These are phyloP conservation scores for Pyrgus malvae DNA, from an alignment of 2,888 invertebrate species.

Conservation along the genomic window DNA sequence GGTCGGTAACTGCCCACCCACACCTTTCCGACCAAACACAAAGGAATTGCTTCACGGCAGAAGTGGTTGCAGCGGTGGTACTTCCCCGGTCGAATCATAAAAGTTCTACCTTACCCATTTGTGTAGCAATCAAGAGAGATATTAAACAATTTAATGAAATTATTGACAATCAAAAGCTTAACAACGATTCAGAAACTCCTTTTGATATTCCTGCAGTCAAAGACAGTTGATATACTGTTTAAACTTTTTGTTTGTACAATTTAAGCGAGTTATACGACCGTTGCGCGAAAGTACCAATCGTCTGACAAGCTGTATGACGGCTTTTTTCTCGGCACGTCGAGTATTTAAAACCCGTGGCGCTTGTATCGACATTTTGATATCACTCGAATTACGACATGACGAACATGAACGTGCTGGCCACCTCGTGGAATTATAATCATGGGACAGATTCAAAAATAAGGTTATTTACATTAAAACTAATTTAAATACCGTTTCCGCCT, in stretches of 20 bases:
- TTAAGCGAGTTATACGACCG: constrained; percentile 5
- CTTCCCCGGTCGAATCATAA: too few species aligned
- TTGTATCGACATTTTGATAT: constrained; percentile 11
- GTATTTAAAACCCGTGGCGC: constrained; percentile 5
- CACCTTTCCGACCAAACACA: too few species aligned
- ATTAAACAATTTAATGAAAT: too few species aligned
- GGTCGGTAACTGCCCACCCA: too few species aligned
- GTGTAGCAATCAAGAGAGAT: too few species aligned
- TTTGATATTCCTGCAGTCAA: background rate
- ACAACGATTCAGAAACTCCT: background rate
- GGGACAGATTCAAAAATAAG: too few species aligned
- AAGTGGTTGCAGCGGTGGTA: too few species aligned
- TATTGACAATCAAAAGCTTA: background rate
- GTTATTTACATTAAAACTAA: too few species aligned
- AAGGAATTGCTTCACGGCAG: too few species aligned
- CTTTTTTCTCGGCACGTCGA: constrained; percentile 7
- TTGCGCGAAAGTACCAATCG: constrained; percentile 12
- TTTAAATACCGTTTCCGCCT: too few species aligned
- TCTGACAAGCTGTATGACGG: constrained; percentile 8
- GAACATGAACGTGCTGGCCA: background rate
- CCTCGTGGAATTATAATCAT: background rate
- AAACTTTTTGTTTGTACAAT: constrained; percentile 5
- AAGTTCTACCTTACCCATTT: too few species aligned
- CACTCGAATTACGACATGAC: constrained; percentile 10
- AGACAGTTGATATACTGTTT: background rate